Percentiles rank a stretch among this genome's conserved stretches.
Conservation (phyloP, 2,113 vertebrate species). For the Seriola rivoliana region DNA sequence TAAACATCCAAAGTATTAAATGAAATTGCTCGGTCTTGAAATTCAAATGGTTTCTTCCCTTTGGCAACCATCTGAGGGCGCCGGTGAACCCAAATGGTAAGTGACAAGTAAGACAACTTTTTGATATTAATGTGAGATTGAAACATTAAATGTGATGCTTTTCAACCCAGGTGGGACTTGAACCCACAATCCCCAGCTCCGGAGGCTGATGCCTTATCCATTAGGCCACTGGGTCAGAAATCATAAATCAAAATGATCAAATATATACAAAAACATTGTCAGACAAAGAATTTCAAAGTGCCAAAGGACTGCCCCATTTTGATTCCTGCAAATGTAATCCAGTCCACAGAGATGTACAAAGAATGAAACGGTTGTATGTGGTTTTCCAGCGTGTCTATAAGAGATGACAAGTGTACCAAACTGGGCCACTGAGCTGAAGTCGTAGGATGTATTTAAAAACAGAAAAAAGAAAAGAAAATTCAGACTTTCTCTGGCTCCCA, state of each 20-base stretch:
- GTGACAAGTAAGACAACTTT: background rate
- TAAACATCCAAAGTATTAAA: background rate
- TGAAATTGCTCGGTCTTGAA: background rate
- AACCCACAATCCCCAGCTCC: slow-evolving; percentile 36
- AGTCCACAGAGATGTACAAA: background rate
- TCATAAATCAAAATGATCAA: background rate
- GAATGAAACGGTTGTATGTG: background rate
- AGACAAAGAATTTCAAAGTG: no score
- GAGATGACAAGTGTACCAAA: background rate
- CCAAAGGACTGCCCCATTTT: no score
- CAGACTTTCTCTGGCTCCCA: background rate
- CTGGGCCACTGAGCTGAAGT: slow-evolving; percentile 7
- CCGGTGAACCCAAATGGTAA: no score
- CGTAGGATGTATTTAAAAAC: background rate
- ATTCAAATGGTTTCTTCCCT: background rate
- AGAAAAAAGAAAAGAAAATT: background rate
- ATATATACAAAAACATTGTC: no score
- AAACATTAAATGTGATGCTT: background rate
- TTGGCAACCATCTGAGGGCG: background rate
- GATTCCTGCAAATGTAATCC: background rate
- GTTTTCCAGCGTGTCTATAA: background rate
- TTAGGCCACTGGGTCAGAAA: slow-evolving; percentile 8
- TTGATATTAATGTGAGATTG: no score
- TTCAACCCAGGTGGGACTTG: slow-evolving; percentile 35
- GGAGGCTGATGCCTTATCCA: slow-evolving; percentile 22